These are phyloP conservation scores for Adelphocoris suturalis DNA, from an alignment of 2,888 invertebrate species.

Conservation along the genomic window DNA sequence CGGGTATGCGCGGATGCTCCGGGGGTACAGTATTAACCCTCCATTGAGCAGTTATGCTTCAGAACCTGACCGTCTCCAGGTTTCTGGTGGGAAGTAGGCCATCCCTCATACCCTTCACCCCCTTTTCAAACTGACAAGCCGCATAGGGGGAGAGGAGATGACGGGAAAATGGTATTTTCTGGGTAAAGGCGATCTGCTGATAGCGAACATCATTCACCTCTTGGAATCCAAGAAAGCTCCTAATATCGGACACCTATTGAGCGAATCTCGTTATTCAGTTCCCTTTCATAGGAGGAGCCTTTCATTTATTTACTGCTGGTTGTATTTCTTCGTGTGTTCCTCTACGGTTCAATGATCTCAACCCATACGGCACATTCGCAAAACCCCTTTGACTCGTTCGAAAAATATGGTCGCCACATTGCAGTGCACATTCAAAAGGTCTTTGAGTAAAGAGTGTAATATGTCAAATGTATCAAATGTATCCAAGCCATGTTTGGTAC, in stretches of 20 bases:
- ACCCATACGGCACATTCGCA: background rate
- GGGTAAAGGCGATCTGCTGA: conserved; percentile 19
- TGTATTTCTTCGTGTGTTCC: background rate
- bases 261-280: conserved; percentile 21
- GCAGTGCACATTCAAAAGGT: background rate
- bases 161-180: conserved; percentile 41
- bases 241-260: conserved; percentile 2
- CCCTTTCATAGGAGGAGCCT: background rate
- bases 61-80: conserved; percentile 11
- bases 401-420: background rate
- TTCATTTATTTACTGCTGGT: conserved; percentile 16
- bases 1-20: background rate
- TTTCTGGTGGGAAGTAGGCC: conserved; percentile 56
- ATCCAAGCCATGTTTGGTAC: no score
- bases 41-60: conserved; percentile 34
- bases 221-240: conserved; percentile 30
- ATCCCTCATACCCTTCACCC: conserved; percentile 37
- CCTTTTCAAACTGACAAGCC: conserved; percentile 8
- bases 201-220: conserved; percentile 40
- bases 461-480: background rate
- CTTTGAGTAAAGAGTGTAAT: background rate
- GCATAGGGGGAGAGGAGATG: background rate
- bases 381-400: no score
- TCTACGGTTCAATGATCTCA: background rate
- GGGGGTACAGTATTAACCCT: conserved; percentile 48